Conservation (phyloP, 2,888 invertebrate species). For the Drosophila koepferae region DNA sequence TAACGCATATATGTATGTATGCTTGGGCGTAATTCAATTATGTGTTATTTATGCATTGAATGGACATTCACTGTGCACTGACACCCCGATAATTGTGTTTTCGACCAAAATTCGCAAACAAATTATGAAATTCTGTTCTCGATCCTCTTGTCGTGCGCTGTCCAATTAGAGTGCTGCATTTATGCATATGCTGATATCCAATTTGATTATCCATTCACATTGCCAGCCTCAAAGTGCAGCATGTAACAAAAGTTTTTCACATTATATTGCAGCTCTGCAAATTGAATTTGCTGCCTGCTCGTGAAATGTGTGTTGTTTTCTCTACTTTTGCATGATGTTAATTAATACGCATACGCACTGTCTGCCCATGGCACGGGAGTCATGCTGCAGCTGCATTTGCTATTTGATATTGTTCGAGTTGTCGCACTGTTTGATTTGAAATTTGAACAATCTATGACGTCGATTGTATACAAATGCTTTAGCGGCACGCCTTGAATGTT, state of each 20-base stretch:
- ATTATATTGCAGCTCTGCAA: not conserved
- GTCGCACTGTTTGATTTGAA: conserved; percentile 14
- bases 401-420: not conserved
- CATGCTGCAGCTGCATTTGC: conserved; percentile 7
- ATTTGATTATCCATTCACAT: not conserved
- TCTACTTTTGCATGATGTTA: not conserved
- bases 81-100: conserved; percentile 26
- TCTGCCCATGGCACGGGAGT: conserved; percentile 2
- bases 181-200: not conserved
- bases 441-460: conserved; percentile 64
- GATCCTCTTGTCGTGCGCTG: not conserved
- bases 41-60: conserved; percentile 48
- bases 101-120: conserved; percentile 18
- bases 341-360: conserved; percentile 40
- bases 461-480: conserved; percentile 58
- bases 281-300: not conserved
- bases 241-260: not conserved
- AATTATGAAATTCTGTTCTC: conserved; percentile 15
- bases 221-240: not conserved
- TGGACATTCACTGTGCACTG: conserved; percentile 7
- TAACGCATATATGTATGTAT: conserved; percentile 54
- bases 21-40: conserved; percentile 41
- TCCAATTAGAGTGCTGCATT: conserved; percentile 2
- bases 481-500: conserved; percentile 69
- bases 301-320: not conserved